Evolutionary conservation across 2,888 invertebrate genomes (phyloP).

Genomic region (Minunthozetes semirufus): DNA sequence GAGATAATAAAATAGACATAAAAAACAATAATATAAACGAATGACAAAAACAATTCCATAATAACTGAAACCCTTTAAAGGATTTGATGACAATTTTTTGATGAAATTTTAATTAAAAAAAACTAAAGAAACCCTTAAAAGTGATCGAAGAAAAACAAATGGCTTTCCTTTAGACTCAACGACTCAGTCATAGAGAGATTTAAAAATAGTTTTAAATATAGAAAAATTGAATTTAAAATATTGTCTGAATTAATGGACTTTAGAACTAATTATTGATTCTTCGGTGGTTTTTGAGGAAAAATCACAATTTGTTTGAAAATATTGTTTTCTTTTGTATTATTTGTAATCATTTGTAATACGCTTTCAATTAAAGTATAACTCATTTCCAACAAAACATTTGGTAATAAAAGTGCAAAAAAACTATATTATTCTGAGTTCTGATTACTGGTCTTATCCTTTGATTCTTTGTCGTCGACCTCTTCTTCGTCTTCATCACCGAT

Average conservation of each 20-base stretch:
- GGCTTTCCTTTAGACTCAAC: too few relatives aligned
- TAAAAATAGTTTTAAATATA: too few relatives aligned
- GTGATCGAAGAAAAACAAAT: too few relatives aligned
- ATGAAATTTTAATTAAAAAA: too few relatives aligned
- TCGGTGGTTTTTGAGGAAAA: not conserved
- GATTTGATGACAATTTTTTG: too few relatives aligned
- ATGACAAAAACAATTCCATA: too few relatives aligned
- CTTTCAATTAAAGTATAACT: not conserved
- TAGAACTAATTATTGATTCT: not conserved
- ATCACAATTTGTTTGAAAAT: not conserved
- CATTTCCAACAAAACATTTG: not conserved
- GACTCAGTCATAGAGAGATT: too few relatives aligned
- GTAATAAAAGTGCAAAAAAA: not conserved
- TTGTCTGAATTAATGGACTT: not conserved
- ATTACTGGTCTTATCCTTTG: not conserved
- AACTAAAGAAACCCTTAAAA: too few relatives aligned
- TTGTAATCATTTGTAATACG: not conserved
- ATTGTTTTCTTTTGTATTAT: not conserved
- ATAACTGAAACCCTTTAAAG: too few relatives aligned
- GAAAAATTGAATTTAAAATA: too few relatives aligned
- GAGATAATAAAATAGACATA: too few relatives aligned
- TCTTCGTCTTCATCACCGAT: slow-evolving; percentile 15
- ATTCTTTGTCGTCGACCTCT: not conserved
- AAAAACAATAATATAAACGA: too few relatives aligned
- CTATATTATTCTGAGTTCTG: not conserved